Conservation (phyloP, 2,113 vertebrate genomes). For the Myotis davidii region DNA sequence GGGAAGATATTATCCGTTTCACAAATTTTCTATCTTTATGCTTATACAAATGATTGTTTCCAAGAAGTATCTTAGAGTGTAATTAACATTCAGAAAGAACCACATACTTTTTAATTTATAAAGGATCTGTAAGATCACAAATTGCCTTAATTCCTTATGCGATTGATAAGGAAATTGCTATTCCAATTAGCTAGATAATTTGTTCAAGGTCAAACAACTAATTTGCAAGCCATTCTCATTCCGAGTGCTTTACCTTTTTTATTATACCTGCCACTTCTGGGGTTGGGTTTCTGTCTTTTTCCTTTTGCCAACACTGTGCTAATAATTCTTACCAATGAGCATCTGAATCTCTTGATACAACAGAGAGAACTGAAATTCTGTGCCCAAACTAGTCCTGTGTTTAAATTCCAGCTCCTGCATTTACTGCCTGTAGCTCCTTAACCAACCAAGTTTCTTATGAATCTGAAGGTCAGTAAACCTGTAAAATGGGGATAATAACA, state of each 20-base stretch:
- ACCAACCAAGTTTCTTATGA: not conserved
- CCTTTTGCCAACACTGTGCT: not conserved
- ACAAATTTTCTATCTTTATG: slow-evolving; percentile 24
- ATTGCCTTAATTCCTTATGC: not conserved
- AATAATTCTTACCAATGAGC: not conserved
- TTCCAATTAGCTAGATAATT: not conserved
- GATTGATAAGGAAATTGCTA: not conserved
- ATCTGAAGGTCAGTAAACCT: not conserved
- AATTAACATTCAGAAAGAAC: slow-evolving; percentile 8
- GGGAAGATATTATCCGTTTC: slow-evolving; percentile 18
- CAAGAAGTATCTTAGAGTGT: not conserved
- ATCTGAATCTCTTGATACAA: not conserved
- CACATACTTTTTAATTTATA: not conserved
- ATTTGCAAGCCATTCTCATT: not conserved
- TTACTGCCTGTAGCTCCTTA: not conserved
- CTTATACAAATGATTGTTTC: not conserved
- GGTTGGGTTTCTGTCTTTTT: not conserved
- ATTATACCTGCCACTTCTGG: not conserved
- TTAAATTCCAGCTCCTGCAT: not conserved
- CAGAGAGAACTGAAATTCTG: not conserved
- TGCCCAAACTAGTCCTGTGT: not conserved
- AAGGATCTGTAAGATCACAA: not conserved
- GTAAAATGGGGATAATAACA: not conserved
- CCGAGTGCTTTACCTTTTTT: not conserved
- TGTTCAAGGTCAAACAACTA: not conserved